Conservation (phyloP, 2,888 invertebrate species). For the Tenthredo distinguenda region DNA sequence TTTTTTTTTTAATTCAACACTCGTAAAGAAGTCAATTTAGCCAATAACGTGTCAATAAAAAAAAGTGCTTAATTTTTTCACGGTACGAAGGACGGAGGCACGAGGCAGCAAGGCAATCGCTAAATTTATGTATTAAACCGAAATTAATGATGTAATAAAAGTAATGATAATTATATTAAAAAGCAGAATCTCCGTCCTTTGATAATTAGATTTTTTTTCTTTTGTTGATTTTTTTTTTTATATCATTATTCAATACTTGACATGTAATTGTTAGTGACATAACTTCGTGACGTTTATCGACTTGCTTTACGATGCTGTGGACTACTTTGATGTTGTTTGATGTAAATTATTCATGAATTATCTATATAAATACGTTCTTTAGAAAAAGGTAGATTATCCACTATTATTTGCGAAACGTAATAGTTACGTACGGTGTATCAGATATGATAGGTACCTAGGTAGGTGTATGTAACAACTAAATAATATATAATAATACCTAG, state of each 20-base stretch:
- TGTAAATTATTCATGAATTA: slow-evolving; percentile 1
- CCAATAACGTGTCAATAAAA: neutral
- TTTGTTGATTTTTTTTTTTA: neutral
- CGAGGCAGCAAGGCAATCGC: neutral
- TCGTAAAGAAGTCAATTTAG: slow-evolving; percentile 41
- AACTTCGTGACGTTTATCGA: neutral
- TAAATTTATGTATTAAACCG: neutral
- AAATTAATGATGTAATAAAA: neutral
- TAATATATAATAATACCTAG: slow-evolving; percentile 18
- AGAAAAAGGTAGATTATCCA: neutral
- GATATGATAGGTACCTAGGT: neutral
- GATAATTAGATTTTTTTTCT: neutral
- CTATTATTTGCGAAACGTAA: neutral
- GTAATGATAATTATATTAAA: neutral
- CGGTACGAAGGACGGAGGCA: neutral
- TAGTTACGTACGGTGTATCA: neutral
- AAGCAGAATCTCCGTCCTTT: neutral
- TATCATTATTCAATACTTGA: neutral
- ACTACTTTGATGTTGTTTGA: neutral
- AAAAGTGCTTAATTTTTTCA: neutral
- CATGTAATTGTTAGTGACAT: neutral
- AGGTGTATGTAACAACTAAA: neutral
- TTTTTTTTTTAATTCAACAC: neutral
- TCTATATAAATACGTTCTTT: neutral
- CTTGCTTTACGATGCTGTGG: slow-evolving; percentile 17